Percentiles rank a stretch among this genome's conserved stretches.
Evolutionary conservation across 2,888 invertebrate genomes (phyloP).

Genomic region (Epistrophe eligans): DNA sequence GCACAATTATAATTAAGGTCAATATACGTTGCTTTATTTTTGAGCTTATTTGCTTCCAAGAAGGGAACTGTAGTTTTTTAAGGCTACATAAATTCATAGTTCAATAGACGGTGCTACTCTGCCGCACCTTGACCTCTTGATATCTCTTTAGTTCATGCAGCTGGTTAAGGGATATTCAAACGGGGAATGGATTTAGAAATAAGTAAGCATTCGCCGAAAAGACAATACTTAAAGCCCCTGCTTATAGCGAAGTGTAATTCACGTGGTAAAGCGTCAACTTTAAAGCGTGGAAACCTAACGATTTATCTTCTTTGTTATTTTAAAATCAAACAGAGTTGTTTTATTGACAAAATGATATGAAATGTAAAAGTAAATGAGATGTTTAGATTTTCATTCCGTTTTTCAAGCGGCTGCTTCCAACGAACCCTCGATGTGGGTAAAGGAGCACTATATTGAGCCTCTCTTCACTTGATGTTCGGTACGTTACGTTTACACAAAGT

Average conservation of each 20-base stretch:
- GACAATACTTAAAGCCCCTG: neutral
- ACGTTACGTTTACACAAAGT: too few relatives aligned
- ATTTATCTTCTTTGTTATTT: neutral
- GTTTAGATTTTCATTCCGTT: neutral
- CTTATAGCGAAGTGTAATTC: neutral
- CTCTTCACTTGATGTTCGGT: too few relatives aligned
- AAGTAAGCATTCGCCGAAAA: neutral
- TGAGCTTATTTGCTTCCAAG: neutral
- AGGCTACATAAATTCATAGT: neutral
- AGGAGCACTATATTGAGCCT: too few relatives aligned
- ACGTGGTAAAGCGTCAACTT: neutral
- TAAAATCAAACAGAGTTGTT: neutral
- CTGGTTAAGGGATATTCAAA: neutral
- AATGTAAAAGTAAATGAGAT: neutral
- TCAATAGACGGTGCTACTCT: too few relatives aligned
- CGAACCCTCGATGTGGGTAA: neutral
- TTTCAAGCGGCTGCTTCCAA: too few relatives aligned
- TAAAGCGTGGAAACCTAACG: too few relatives aligned
- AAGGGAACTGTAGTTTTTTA: neutral
- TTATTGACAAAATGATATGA: too few relatives aligned
- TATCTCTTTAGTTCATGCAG: neutral
- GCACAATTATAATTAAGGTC: conserved; percentile 25
- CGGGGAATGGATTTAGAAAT: neutral
- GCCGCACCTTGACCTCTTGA: neutral
- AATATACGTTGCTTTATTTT: neutral